These are phyloP conservation scores for Plotosus lineatus DNA, from an alignment of 2,113 vertebrate species.

Conservation along the genomic window DNA sequence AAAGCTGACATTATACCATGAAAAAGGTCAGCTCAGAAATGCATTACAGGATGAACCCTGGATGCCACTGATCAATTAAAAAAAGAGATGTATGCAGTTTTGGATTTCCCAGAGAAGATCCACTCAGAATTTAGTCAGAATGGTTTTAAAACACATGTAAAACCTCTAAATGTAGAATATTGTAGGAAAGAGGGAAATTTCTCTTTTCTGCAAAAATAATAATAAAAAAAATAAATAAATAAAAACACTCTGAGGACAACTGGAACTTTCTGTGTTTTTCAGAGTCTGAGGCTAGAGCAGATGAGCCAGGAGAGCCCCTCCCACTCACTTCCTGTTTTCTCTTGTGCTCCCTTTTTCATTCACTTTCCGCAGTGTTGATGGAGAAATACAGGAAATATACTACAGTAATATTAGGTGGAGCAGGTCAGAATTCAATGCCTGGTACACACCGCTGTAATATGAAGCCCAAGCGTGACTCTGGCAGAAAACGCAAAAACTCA, in stretches of 20 bases:
- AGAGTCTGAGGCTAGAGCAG: not conserved
- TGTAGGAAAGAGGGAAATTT: not conserved
- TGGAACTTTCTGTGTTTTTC: not conserved
- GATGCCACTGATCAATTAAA: not conserved
- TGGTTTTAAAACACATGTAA: not conserved
- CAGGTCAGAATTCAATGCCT: not conserved
- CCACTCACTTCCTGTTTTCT: not conserved
- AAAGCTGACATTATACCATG: not conserved
- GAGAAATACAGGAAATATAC: conserved; percentile 12
- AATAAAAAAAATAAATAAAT: too few species aligned
- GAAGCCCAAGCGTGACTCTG: too few species aligned
- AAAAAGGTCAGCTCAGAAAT: not conserved
- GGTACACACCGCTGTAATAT: not conserved
- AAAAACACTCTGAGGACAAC: not conserved
- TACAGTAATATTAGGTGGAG: too few species aligned
- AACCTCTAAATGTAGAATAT: not conserved
- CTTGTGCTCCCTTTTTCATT: not conserved
- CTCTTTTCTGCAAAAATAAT: not conserved
- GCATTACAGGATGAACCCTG: not conserved
- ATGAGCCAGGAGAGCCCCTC: not conserved
- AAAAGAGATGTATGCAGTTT: not conserved
- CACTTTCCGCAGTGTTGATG: not conserved
- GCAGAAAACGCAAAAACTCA: too few species aligned
- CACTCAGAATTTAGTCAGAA: not conserved
- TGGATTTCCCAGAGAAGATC: not conserved